Percentiles rank a stretch among this genome's conserved stretches.
These are phyloP conservation scores for Drosophila kepulauana DNA, from an alignment of 1,140 invertebrate genomes.

Conservation along the genomic window DNA sequence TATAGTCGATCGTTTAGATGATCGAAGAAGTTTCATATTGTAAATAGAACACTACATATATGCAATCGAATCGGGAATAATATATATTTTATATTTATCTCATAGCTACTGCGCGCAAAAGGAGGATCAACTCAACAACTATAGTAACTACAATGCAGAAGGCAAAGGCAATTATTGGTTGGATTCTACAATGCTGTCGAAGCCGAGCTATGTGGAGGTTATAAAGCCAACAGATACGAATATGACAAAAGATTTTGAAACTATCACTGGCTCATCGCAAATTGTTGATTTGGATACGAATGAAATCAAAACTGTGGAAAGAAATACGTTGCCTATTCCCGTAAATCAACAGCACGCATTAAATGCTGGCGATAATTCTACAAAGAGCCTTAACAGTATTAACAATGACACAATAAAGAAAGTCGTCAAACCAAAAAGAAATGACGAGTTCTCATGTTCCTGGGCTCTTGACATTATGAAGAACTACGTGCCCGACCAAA, in stretches of 20 bases:
- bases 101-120: slow-evolving; percentile 54
- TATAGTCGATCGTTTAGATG: too few species aligned
- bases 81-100: background rate
- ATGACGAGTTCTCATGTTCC: slow-evolving; percentile 93
- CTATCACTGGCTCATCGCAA: slow-evolving; percentile 81
- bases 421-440: slow-evolving; percentile 80
- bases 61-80: background rate
- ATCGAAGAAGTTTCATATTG: too few species aligned
- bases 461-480: slow-evolving; percentile 95
- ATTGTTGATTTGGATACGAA: slow-evolving; percentile 88
- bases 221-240: slow-evolving; percentile 63
- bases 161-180: slow-evolving; percentile 70
- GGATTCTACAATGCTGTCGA: slow-evolving; percentile 67
- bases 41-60: too few species aligned
- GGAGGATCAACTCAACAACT: slow-evolving; percentile 55
- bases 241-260: slow-evolving; percentile 66
- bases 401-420: slow-evolving; percentile 59
- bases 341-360: slow-evolving; percentile 52
- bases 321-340: slow-evolving; percentile 71
- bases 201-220: slow-evolving; percentile 70
- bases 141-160: slow-evolving; percentile 48
- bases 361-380: slow-evolving; percentile 36
- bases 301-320: slow-evolving; percentile 87
- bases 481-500: slow-evolving; percentile 94
- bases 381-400: slow-evolving; percentile 46